Evolutionary conservation across 2,888 invertebrate genomes (phyloP), one percentile per base, ranked within the genome.

Genomic region (Eudasyphora cyanicolor): DNA sequence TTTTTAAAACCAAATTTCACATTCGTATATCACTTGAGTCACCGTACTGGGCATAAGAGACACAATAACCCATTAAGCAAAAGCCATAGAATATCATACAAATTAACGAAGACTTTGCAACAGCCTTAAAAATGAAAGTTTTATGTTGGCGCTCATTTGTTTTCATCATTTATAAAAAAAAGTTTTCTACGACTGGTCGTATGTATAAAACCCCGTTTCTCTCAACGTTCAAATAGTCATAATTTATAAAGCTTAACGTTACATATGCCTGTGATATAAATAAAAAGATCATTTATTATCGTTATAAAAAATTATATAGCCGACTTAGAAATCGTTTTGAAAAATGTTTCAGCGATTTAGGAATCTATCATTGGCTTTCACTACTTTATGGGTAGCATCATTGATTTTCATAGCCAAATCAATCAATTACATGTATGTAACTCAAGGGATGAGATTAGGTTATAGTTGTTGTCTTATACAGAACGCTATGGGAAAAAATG

Each of bases 221-320:
- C 10, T 57, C 21, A 24, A 57, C 10, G 10, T 57, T 57, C 24
- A 10, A 64, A 64, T 19, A 64, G 64, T 64, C 64, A 64, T 64
- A 38, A 64, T 38, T 38, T 38, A 64, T 35, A 35, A 17, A 35
- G 24, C 14, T 32, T 57, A n/a, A n/a, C n/a, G n/a, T n/a, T n/a
- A n/a, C n/a, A 57, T 27, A n/a, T n/a, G n/a, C n/a, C n/a, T n/a
- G 27, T 24, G 4, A 54, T 57, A 57, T 57, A 64, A 38, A 64
- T 64, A 64, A 38, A 38, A 38, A 38, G 1, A 64, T 64, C 17
- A 64, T 64, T 64, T 21, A 64, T 64, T 64, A 21, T 64, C 2
- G 45, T 45, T n/a, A 45, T 45, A 32, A 32, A 32, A 32, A 32
- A 32, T 6, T 4, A 32, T 4, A 8, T 6, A 32, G 32, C 4